Evolutionary conservation across 2,888 invertebrate species (phyloP).

Genomic region (Euclidia mi): DNA sequence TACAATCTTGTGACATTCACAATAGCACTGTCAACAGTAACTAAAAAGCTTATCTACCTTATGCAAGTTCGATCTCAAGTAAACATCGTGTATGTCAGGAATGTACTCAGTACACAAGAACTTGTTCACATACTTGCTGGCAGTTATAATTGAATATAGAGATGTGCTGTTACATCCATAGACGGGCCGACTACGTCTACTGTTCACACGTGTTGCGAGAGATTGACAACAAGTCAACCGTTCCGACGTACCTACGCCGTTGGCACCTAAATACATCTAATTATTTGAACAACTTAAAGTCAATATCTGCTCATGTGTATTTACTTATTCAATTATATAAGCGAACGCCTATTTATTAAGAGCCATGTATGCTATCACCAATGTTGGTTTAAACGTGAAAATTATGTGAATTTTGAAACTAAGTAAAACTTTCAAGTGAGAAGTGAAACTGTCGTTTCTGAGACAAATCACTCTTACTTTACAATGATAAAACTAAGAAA

Average conservation of each 20-base stretch:
- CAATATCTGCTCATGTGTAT: constrained; percentile 47
- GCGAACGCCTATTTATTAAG: constrained; percentile 31
- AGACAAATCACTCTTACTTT: too few species aligned
- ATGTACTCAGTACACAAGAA: constrained; percentile 49
- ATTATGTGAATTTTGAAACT: too few species aligned
- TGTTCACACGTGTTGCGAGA: constrained; percentile 42
- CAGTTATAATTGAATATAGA: constrained; percentile 48
- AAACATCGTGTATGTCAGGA: constrained; percentile 48
- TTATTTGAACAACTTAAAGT: constrained; percentile 56
- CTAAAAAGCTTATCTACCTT: constrained; percentile 49
- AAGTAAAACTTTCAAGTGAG: too few species aligned
- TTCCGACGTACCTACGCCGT: constrained; percentile 30
- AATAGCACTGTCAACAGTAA: constrained; percentile 4
- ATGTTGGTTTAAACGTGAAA: not conserved
- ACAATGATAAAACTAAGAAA: too few species aligned
- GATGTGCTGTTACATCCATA: constrained; percentile 39
- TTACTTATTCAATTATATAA: constrained; percentile 38
- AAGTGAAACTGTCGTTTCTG: too few species aligned
- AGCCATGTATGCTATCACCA: not conserved
- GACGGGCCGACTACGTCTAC: constrained; percentile 22
- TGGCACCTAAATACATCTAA: constrained; percentile 63
- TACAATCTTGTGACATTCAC: too few species aligned
- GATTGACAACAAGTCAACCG: constrained; percentile 40
- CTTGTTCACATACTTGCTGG: constrained; percentile 47
- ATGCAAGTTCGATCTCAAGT: constrained; percentile 39